phyloP scores from a whole-genome alignment of 2,888 invertebrate genomes.

The Shargacucullia verbasci region DNA sequence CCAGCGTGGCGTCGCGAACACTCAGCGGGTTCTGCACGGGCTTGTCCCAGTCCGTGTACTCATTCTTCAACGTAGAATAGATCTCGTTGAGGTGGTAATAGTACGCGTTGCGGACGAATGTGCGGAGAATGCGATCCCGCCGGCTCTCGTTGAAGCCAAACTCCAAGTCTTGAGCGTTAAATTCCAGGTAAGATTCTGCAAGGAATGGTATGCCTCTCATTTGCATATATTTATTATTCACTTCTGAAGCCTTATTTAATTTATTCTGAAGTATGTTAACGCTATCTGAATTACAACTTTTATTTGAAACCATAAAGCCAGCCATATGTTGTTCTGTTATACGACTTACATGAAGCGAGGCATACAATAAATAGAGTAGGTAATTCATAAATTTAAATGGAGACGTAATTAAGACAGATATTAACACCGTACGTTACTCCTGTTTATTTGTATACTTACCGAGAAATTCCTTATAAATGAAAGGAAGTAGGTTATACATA shows the following conservation, averaged over 20 bases:
- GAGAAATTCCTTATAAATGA: slow-evolving; percentile 32
- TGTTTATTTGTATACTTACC: slow-evolving; percentile 44
- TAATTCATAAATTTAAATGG: slow-evolving; percentile 60
- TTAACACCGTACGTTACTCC: slow-evolving; percentile 33
- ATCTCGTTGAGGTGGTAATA: slow-evolving; percentile 98
- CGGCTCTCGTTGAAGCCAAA: slow-evolving; percentile 97
- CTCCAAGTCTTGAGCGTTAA: slow-evolving; percentile 95
- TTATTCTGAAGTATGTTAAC: slow-evolving; percentile 52
- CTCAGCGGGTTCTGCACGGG: slow-evolving; percentile 95
- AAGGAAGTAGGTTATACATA: slow-evolving; percentile 5
- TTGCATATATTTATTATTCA: slow-evolving; percentile 74
- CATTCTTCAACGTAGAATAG: slow-evolving; percentile 97
- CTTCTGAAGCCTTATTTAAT: slow-evolving; percentile 53
- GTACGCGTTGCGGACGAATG: slow-evolving; percentile 97
- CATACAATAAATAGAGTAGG: slow-evolving; percentile 60
- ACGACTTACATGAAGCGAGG: slow-evolving; percentile 46
- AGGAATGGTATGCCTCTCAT: slow-evolving; percentile 73
- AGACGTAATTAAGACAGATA: slow-evolving; percentile 58
- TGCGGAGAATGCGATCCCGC: slow-evolving; percentile 95
- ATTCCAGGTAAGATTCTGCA: slow-evolving; percentile 94
- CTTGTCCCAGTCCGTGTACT: slow-evolving; percentile 98
- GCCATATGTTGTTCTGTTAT: slow-evolving; percentile 20
- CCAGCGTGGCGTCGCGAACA: slow-evolving; percentile 95
- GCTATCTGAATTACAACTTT: slow-evolving; percentile 49
- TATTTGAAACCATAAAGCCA: slow-evolving; percentile 32